Evolutionary conservation across 2,888 invertebrate species (phyloP).

Genomic region (Clusia tigrina): DNA sequence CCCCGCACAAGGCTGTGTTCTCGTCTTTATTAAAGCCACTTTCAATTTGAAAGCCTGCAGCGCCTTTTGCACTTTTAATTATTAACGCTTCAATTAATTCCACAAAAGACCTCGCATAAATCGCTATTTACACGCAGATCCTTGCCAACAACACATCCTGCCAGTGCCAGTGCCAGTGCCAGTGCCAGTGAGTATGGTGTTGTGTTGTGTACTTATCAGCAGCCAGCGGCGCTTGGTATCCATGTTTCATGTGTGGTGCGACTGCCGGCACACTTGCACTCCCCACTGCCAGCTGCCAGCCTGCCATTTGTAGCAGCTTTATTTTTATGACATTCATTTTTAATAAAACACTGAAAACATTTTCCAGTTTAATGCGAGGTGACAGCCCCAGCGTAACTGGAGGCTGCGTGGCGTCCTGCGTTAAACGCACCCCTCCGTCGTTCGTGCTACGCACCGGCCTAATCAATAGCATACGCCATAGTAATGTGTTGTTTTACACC

Average conservation of each 20-base stretch:
- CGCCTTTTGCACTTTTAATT: not conserved
- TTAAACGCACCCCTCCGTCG: not conserved
- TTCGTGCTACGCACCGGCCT: not conserved
- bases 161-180: not conserved
- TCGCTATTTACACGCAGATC: not conserved
- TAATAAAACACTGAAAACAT: not conserved
- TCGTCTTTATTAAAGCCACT: not conserved
- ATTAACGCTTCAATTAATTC: not conserved
- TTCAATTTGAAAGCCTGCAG: not conserved
- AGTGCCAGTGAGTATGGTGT: too few species aligned
- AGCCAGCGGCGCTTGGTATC: not conserved
- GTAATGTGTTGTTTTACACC: not conserved
- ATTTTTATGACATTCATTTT: not conserved
- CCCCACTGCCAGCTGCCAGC: not conserved
- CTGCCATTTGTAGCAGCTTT: not conserved
- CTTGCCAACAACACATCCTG: not conserved
- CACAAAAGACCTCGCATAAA: not conserved
- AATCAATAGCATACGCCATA: constrained; percentile 1
- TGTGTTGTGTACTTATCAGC: too few species aligned
- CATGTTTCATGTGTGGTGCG: not conserved
- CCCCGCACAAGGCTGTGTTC: not conserved
- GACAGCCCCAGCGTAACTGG: not conserved
- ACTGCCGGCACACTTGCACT: not conserved
- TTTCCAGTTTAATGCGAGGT: not conserved
- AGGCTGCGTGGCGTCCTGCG: not conserved